Evolutionary conservation across 2,797 vertebrate genomes (phyloP).

Genomic region (Ctenochaetus hawaiiensis): DNA sequence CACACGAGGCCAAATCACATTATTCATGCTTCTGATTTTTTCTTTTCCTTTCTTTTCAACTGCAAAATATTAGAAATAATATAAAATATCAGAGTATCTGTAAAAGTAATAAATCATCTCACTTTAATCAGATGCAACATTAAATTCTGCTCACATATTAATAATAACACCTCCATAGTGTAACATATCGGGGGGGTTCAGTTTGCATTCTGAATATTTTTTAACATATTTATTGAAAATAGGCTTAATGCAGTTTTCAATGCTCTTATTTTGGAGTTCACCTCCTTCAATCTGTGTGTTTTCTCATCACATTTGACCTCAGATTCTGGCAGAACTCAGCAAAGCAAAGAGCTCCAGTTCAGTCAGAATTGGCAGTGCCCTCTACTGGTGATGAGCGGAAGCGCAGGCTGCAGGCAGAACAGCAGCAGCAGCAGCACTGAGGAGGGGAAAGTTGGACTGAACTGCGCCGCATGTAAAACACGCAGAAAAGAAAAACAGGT

Average conservation of each 20-base stretch:
- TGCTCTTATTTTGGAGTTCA: too few species aligned
- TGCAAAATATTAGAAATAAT: too few species aligned
- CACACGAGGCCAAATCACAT: neutral
- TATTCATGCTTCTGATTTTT: neutral
- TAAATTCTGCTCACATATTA: too few species aligned
- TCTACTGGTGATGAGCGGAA: conserved; percentile 70
- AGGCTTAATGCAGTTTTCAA: too few species aligned
- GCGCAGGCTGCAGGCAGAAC: neutral
- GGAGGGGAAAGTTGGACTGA: neutral
- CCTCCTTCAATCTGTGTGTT: neutral
- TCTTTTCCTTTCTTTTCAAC: too few species aligned
- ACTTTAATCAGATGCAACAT: too few species aligned
- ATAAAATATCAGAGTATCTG: too few species aligned
- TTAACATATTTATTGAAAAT: too few species aligned
- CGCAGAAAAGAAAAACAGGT: neutral
- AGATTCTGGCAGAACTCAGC: neutral
- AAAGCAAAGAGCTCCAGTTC: conserved; percentile 6
- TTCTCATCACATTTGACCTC: neutral
- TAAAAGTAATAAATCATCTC: too few species aligned
- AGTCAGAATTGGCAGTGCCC: conserved; percentile 54
- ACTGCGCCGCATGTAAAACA: neutral
- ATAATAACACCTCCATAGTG: too few species aligned
- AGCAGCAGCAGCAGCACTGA: conserved; percentile 3
- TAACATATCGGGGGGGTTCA: too few species aligned
- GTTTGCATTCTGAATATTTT: too few species aligned